These are phyloP conservation scores for Bedellia somnulentella DNA, from an alignment of 2,888 invertebrate species.

Conservation along the genomic window DNA sequence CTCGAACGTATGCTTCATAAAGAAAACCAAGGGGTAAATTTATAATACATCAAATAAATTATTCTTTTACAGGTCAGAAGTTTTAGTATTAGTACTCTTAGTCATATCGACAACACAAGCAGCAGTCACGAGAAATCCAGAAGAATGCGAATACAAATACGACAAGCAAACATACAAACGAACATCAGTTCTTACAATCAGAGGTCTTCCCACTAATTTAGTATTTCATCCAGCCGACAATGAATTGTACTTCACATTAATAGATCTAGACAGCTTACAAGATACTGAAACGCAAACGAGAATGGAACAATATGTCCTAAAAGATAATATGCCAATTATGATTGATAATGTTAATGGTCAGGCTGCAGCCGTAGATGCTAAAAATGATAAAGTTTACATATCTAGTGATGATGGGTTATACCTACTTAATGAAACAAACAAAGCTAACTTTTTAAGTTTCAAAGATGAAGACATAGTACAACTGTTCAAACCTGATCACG, in stretches of 20 bases:
- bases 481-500: constrained; percentile 27
- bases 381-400: constrained; percentile 31
- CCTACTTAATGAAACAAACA: constrained; percentile 26
- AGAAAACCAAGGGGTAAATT: too few relatives aligned
- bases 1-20: too few relatives aligned
- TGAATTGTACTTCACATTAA: constrained; percentile 38
- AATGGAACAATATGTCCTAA: constrained; percentile 46
- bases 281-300: constrained; percentile 41
- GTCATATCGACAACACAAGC: constrained; percentile 15
- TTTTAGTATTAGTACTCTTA: too few relatives aligned
- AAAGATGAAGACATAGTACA: constrained; percentile 48
- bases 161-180: constrained; percentile 24
- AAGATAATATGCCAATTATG: constrained; percentile 27
- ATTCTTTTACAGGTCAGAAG: too few relatives aligned
- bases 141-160: constrained; percentile 22
- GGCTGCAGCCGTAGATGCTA: constrained; percentile 33
- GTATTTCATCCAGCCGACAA: constrained; percentile 26
- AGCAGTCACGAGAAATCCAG: constrained; percentile 20
- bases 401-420: constrained; percentile 37
- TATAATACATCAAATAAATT: too few relatives aligned
- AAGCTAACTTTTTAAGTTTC: constrained; percentile 28
- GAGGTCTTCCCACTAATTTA: constrained; percentile 44
- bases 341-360: constrained; percentile 39
- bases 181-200: constrained; percentile 30
- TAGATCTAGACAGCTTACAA: constrained; percentile 38